Evolutionary conservation across 1,140 invertebrate genomes (phyloP).

Genomic region (Aphelenchoides avenae): DNA sequence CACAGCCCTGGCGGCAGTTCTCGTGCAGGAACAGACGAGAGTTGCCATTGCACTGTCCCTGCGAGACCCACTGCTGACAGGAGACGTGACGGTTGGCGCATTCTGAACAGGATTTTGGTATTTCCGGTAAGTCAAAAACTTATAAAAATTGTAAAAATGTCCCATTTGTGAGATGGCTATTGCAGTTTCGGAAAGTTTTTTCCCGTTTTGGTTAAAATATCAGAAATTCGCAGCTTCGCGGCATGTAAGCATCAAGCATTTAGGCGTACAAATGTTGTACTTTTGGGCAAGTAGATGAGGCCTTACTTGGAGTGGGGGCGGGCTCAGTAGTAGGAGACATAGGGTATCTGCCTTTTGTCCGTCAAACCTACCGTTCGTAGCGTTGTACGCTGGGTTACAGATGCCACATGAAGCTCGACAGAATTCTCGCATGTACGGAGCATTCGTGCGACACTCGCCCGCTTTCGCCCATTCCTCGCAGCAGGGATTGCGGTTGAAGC

Average conservation of each 20-base stretch:
- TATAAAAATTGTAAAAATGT: constrained; percentile 7
- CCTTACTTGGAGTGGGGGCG: too few relatives aligned
- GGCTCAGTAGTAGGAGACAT: too few relatives aligned
- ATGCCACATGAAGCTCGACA: constrained; percentile 41
- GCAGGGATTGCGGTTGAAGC: constrained; percentile 53
- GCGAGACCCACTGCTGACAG: constrained; percentile 34
- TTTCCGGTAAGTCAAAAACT: constrained; percentile 12
- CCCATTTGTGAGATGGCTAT: too few relatives aligned
- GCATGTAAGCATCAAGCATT: too few relatives aligned
- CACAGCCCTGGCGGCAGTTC: constrained; percentile 49
- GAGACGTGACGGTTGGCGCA: constrained; percentile 41
- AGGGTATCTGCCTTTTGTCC: too few relatives aligned
- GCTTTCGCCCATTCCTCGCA: constrained; percentile 48
- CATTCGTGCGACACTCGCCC: constrained; percentile 45
- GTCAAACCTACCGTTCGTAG: constrained; percentile 48
- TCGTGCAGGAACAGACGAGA: constrained; percentile 53
- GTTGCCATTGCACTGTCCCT: constrained; percentile 38
- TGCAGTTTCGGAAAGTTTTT: too few relatives aligned
- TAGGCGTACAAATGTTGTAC: too few relatives aligned
- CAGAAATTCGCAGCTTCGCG: too few relatives aligned
- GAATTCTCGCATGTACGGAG: constrained; percentile 46
- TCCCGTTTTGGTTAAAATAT: too few relatives aligned
- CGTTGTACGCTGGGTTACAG: constrained; percentile 50
- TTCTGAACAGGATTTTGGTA: constrained; percentile 40
- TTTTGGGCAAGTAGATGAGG: too few relatives aligned